phyloP scores from a whole-genome alignment of 2,797 vertebrate species.

The Scyliorhinus canicula region DNA sequence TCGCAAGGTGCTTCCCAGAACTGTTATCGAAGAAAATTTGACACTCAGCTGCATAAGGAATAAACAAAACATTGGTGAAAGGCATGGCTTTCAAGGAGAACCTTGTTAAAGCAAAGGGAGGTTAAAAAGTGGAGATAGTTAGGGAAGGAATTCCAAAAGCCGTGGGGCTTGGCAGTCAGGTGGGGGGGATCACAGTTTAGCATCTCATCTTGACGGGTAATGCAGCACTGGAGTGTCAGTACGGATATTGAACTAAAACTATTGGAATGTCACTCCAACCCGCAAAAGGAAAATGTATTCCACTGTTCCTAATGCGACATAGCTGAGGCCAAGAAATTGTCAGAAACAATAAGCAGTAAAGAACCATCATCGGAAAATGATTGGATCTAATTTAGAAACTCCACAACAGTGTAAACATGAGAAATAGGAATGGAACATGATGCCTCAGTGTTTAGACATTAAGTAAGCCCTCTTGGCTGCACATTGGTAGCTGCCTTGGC shows the following conservation, averaged over 20 bases:
- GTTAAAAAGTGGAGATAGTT: background rate
- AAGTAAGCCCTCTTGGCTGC: slow-evolving; percentile 4
- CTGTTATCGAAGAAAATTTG: background rate
- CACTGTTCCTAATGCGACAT: background rate
- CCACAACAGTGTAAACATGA: background rate
- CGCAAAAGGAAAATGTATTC: background rate
- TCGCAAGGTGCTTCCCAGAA: background rate
- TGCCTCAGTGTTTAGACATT: background rate
- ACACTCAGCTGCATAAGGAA: background rate
- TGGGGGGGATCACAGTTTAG: background rate
- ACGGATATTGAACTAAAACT: background rate
- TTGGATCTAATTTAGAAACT: background rate
- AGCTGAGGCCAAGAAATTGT: background rate
- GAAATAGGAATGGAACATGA: slow-evolving; percentile 2
- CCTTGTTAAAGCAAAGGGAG: background rate
- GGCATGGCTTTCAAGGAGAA: background rate
- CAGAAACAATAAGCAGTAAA: background rate
- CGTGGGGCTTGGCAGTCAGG: background rate
- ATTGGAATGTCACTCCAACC: background rate
- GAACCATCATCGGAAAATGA: background rate
- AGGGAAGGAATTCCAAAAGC: background rate
- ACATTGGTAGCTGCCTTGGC: background rate
- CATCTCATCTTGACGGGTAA: background rate
- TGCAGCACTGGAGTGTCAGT: background rate
- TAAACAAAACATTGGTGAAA: too few species aligned